Base-by-base conservation (phyloP, 2,888 invertebrate species). In the Seira sanloemensis region DNA sequence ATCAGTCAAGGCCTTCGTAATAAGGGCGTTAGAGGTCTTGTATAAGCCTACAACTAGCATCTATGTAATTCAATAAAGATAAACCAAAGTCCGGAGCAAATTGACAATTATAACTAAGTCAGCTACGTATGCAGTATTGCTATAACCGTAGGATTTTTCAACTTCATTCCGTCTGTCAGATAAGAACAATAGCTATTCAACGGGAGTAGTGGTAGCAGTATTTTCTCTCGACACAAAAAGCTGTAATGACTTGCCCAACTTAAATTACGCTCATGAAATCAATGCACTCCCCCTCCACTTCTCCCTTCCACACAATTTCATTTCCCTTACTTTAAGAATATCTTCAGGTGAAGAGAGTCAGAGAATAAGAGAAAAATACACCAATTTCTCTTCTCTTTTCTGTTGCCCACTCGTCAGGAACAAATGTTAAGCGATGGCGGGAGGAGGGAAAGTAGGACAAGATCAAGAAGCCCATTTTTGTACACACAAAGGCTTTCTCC, bases 401-500 rank as follows among this genome's bases (percentile, higher is more conserved):
- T 24, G 58, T 23, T 46, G 68, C 27, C 26, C 58, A 27, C 54
- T 73, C 68, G 58, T 27, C 74, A 80, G 69, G 54, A 27, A 23
- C 54, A 37, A 37, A 37, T 37, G 37, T 37, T 37, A 5, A 37
- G 37, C 12, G 5, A 37, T 9, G 37, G 37, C 12, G 37, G 69
- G n/a, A 76, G 26, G 69, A n/a, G 18, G 16, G 54, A 83, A 83
- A 83, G 77, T 83, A 58, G 82, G 77, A 77, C 82, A 83, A 83
- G 77, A 83, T 83, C 82, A 83, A 83, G 76, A 76, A 82, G 72
- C 76, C 66, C 82, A 77, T 83, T 71, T 83, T 24, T 71, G 50
- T 76, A 37, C n/a, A n/a, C n/a, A n/a, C n/a, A n/a, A n/a, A n/a
- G n/a, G n/a, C n/a, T n/a, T n/a, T n/a, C n/a, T n/a, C n/a, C n/a